Evolutionary conservation across 2,888 invertebrate species (phyloP), one percentile per base, ranked within the genome.

Genomic region (Trissolcus brochymenae): DNA sequence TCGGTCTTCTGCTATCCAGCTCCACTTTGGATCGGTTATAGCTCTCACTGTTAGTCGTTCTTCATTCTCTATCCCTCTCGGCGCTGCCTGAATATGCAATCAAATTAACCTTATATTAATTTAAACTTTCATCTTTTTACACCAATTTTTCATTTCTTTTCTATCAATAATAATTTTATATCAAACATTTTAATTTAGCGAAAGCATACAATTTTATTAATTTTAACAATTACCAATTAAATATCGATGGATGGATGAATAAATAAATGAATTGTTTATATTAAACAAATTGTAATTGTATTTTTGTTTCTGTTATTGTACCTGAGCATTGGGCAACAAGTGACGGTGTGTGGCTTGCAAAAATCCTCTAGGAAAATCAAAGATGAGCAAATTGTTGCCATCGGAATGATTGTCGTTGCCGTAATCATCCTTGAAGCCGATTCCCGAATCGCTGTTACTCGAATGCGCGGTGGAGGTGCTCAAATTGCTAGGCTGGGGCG

Each of bases 381-480:
- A 94, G 0, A 94, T 93, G 0, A 95, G 94, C 0, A 94, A 93
- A 40, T 95, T 88, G 82, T 95, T 95, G 72, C 95, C 91, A 87
- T 95, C 96, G 0, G 95, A 95, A 61, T 95, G 93, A 84, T 95
- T 95, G 9, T 94, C 93, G 84, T 95, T 95, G 9, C 94, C 93
- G 83, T 94, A 94, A 83, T 97, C 96, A 83, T 97, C 97, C 79
- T 96, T 93, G 84, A 97, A 97, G 0, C 98, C 98, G 76, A 98
- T 97, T 0, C 98, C 98, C 1, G 97, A 98, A 87, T 98, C 98
- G 68, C 97, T 97, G 88, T 97, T 98, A 82, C 96, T 97, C 0
- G 96, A 97, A 17, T 95, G 95, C 0, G 94, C 94, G 0, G 94
- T 94, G 7, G 94, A 92, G 81, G 94, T 95, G 84, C 95, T 95